Evolutionary conservation across 2,113 vertebrate genomes (phyloP), one percentile per base, ranked within the genome.

Genomic region (Heterocephalus glaber): DNA sequence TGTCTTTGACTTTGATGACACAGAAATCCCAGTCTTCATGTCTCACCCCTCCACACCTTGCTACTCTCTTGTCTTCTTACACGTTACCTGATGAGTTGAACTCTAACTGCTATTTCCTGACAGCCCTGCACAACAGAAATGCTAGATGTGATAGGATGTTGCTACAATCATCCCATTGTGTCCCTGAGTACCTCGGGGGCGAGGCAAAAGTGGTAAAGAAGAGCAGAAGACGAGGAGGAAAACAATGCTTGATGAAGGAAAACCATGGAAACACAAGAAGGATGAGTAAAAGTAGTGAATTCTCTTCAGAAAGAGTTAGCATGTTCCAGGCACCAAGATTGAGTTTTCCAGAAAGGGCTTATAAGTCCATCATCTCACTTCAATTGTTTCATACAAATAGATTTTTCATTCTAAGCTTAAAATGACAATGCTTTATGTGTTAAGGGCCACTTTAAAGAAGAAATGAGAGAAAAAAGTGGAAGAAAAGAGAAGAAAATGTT

Each of bases 231-330:
- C 28, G 7, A 6, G 28, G 7, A 56, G 30, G 68, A 38, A 3
- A 28, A 14, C 19, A 47, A 49, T 35, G 30, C n/a, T 58, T 13
- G 10, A 30, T 13, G 52, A 66, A 28, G 10, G 20, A 65, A 76
- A 9, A 10, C n/a, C 49, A 14, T 2, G 20, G 28, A 4, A 66
- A 8, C 30, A 5, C 0, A 16, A 33, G 60, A n/a, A 54, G 11
- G n/a, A 33, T 47, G 33, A 5, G 12, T 30, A n/a, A 28, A 7
- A 13, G 20, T 7, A 28, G 26, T 19, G 13, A 22, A 54, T 8
- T 28, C 49, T 81, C 54, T 38, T 35, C 63, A 86, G 38, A 38
- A 44, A 49, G 85, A 17, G 24, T 26, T 7, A 3, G 30, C 24
- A 3, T 11, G 30, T 20, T 30, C 20, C 5, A 33, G n/a, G 14